Base-by-base conservation (phyloP, 2,113 vertebrate species). In the Prinia subflava region DNA sequence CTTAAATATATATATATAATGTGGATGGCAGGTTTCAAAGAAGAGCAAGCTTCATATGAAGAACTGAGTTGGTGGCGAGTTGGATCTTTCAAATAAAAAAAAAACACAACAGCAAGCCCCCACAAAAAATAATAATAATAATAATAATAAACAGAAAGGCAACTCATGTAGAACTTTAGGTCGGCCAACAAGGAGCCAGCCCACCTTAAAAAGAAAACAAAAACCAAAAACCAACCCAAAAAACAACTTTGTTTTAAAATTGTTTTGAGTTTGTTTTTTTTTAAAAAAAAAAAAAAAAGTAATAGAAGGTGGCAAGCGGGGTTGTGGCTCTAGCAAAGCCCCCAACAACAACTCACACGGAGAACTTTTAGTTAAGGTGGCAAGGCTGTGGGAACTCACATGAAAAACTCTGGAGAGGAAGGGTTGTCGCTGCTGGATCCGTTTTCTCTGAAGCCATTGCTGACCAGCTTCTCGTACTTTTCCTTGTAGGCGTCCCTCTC, bases 401-500 rank as follows among this genome's bases (percentile, higher is more conserved):
- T 99, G 99, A 99, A 99, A 99, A 99, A 99, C 98, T 99, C 99
- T 96, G 99, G 99, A 92, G 99, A 99, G 94, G 99, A 99, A 91
- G 99, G 99, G 98, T 98, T 99, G 98, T 99, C 99, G 96, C 99
- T 99, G 98, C 99, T 99, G 80, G 99, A 99, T 95, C 99, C 99
- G 98, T 98, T 99, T 99, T 99, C 99, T 99, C 99, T 97, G 98
- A 99, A 99, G 98, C 99, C 99, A 97, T 97, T 99, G 98, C 98
- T 98, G 98, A 99, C 98, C 96, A 99, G 97, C 98, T 99, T 99
- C 98, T 99, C 99, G 97, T 99, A 99, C 95, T 99, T 99, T 97
- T 99, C 99, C 98, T 99, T 99, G 98, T 99, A 99, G 90, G 99
- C 99, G 98, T 99, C 99, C 98, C 99, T 98, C 98, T 99, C 99